Base-by-base conservation (phyloP, 2,113 vertebrate genomes). In the Rhinichthys klamathensis region DNA sequence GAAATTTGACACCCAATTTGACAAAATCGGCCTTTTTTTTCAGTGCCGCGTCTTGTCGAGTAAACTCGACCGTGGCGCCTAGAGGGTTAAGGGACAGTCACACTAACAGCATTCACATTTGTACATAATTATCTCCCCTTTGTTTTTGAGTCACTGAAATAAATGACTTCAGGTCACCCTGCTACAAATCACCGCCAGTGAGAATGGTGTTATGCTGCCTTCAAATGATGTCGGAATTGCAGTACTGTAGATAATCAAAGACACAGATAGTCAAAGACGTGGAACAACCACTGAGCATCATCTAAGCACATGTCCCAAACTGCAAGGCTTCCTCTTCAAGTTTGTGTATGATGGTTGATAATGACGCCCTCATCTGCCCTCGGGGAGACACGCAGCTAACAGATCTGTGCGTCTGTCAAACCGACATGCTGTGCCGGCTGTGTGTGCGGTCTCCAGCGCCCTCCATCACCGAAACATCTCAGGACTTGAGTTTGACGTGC, bases 361-460 rank as follows among this genome's bases (percentile, higher is more conserved):
- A 32, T 9, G 27, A 69, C 30, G n/a, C 18, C 67, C 27, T 25
- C 76, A 32, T 87, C 15, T n/a, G 9, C 15, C 49, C 44, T 56
- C 32, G 8, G 60, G 80, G 80, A 77, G 35, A 63, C 32, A 25
- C 16, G 25, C 18, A 23, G 41, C 13, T 32, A 76, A 86, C 77
- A 72, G 84, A 86, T 80, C 25, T 30, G 38, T 80, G 84, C 9
- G 3, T 85, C 70, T 46, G 51, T 15, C 81, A 80, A 23, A 70
- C 65, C 74, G 51, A 80, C 84, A 82, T 13, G 44, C 44, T 77
- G 41, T 63, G 65, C 78, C 27, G 38, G 18, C 35, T 30, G 32
- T 44, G 32, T 18, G 11, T 84, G 56, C 4, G 18, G 12, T 27
- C 35, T 30, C 80, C 51, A 70, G 56, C 3, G 67, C 46, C 65